phyloP scores from a whole-genome alignment of 2,888 invertebrate species.

The Lamproptera curius region DNA sequence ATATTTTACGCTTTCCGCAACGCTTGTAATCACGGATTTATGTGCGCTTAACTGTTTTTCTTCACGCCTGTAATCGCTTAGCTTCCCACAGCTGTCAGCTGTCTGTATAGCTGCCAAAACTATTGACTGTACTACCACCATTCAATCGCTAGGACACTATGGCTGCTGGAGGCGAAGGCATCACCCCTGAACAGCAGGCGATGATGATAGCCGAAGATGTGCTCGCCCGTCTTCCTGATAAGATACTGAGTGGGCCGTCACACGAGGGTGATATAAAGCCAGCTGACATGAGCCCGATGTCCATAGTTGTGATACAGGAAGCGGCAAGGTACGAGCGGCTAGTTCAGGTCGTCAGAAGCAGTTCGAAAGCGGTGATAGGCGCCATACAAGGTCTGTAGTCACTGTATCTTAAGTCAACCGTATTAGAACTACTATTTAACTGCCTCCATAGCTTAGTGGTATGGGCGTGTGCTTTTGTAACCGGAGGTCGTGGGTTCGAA shows the following conservation, averaged over 20 bases:
- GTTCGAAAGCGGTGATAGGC: slow-evolving; percentile 87
- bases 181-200: slow-evolving; percentile 88
- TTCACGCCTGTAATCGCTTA: neutral
- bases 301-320: slow-evolving; percentile 94
- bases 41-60: no score
- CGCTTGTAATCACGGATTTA: no score
- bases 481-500: no score
- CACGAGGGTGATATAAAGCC: slow-evolving; percentile 85
- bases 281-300: slow-evolving; percentile 92
- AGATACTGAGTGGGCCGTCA: slow-evolving; percentile 81
- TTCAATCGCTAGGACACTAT: slow-evolving; percentile 81
- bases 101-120: no score
- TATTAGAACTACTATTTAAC: no score
- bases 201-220: slow-evolving; percentile 89
- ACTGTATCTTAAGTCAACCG: no score
- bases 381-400: slow-evolving; percentile 95
- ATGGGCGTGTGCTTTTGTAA: no score
- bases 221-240: slow-evolving; percentile 83
- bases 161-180: slow-evolving; percentile 77
- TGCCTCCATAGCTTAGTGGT: no score
- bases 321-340: slow-evolving; percentile 89
- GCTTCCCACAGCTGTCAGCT: neutral
- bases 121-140: no score
- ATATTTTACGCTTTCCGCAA: no score
- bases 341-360: slow-evolving; percentile 84